These are phyloP conservation scores for Tipula helvola DNA, from an alignment of 2,888 invertebrate genomes.

Conservation along the genomic window DNA sequence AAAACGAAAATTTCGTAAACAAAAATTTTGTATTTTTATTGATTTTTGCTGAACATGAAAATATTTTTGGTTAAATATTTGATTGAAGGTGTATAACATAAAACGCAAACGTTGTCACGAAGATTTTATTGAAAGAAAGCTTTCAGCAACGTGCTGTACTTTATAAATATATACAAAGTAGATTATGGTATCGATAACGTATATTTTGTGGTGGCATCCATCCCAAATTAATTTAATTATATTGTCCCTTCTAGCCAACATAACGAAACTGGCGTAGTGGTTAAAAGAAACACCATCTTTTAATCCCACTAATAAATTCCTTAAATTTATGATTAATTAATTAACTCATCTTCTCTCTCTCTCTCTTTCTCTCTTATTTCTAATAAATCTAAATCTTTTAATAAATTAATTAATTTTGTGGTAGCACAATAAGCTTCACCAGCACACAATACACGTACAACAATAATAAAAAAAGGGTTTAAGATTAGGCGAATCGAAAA, in stretches of 20 bases:
- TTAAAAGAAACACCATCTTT: no score
- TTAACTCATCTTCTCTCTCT: neutral
- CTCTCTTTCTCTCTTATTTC: neutral
- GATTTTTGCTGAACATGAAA: neutral
- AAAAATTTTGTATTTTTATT: neutral
- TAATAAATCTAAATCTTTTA: neutral
- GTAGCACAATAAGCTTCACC: no score
- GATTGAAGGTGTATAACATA: neutral
- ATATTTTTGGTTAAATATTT: neutral
- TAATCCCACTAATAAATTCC: neutral
- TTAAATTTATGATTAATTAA: neutral
- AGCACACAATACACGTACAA: no score
- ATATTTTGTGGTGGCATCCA: neutral
- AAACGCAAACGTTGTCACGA: neutral
- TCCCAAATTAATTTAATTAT: neutral
- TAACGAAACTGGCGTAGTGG: no score
- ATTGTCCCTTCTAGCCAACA: neutral
- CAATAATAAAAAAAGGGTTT: neutral
- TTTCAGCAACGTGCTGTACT: neutral
- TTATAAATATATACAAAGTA: neutral
- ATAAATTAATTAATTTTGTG: neutral
- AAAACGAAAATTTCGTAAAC: neutral
- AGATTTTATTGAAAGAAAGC: neutral
- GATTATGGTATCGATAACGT: neutral
- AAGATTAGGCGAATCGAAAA: neutral